Evolutionary conservation across 2,113 vertebrate genomes (phyloP).

Genomic region (Chaenogobius annularis): DNA sequence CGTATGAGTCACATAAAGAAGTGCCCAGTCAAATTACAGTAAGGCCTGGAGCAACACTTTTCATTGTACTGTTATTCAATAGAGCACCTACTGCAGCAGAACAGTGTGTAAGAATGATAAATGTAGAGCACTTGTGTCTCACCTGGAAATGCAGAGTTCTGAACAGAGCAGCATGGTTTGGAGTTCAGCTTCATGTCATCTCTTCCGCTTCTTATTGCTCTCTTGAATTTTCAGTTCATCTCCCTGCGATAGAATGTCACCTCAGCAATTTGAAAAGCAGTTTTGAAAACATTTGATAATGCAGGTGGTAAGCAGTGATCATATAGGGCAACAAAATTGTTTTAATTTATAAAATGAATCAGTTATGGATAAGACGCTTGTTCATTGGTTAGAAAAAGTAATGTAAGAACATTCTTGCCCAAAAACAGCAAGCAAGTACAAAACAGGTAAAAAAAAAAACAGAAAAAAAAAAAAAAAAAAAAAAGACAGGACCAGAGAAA

Average conservation of each 20-base stretch:
- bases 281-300: neutral
- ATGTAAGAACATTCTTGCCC: no score
- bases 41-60: neutral
- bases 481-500: no score
- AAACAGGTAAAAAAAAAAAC: no score
- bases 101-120: conserved; percentile 7
- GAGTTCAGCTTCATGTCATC: neutral
- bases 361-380: neutral
- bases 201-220: neutral
- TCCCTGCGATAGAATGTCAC: neutral
- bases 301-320: neutral
- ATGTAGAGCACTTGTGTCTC: neutral
- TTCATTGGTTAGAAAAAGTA: neutral
- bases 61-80: conserved; percentile 2
- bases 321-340: neutral
- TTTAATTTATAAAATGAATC: neutral
- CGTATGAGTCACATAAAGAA: conserved; percentile 3
- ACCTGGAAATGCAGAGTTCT: neutral
- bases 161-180: neutral
- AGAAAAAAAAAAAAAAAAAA: no score
- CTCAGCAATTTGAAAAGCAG: neutral
- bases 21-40: conserved; percentile 1
- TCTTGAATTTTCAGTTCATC: neutral
- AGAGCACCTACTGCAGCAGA: neutral
- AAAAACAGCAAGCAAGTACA: no score